Base-by-base conservation (phyloP, 2,888 invertebrate species). In the Argyra leucocephala region DNA sequence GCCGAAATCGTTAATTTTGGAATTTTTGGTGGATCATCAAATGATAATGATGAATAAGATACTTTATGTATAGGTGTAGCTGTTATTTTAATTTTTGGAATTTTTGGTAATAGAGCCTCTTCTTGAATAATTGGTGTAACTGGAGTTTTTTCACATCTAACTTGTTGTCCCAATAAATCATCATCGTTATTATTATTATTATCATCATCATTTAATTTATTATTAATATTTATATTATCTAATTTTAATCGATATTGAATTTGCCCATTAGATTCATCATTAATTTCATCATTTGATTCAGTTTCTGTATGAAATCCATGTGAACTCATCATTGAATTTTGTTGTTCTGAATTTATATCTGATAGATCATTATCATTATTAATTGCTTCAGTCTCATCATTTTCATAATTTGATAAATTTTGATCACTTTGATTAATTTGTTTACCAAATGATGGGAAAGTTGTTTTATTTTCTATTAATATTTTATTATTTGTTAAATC, bases 401-500 rank as follows among this genome's bases (percentile, higher is more conserved):
- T n/a, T 2, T 9, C 18, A 2, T 48, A 5, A 2, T 31, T 31
- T 31, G 31, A 31, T 12, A 31, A 31, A 31, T 1, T 12, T n/a
- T n/a, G n/a, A 4, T n/a, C 48, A 48, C 1, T 48, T 12, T n/a
- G 2, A 48, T 15, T 5, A 48, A 48, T 2, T 18, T 15, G 5
- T 48, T 48, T 48, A 5, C 48, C 48, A 18, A 48, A 48, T 18
- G 1, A 18, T 18, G 48, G 48, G 5, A 48, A 48, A 48, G 48
- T 69, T 67, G 66, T n/a, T n/a, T n/a, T 67, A 69, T 71, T 74
- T 73, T 72, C 73, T 72, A 73, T 74, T 73, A 73, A 66, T 72
- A 64, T 70, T 74, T 74, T 12, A 73, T 73, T 67, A 69, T 7
- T 61, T 64, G 48, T 26, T 21, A n/a, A n/a, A n/a, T n/a, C n/a